Evolutionary conservation across 2,113 vertebrate genomes (phyloP).

Genomic region (Mola mola): DNA sequence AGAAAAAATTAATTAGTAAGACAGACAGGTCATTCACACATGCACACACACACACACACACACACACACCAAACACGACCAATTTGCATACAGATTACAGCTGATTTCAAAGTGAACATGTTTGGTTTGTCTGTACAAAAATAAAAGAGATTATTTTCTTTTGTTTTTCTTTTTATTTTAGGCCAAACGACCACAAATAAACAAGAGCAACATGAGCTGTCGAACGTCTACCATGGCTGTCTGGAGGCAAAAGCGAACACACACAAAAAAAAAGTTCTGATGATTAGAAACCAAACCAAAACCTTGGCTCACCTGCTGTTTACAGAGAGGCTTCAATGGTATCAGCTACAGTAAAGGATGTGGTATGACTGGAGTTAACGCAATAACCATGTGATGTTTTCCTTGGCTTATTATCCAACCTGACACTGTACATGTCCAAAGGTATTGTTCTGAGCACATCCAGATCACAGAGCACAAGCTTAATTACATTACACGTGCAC

Average conservation of each 20-base stretch:
- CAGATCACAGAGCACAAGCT: slow-evolving; percentile 31
- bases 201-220: too few relatives aligned
- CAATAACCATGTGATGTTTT: slow-evolving; percentile 6
- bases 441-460: slow-evolving; percentile 49
- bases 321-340: not conserved
- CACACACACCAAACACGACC: not conserved
- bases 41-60: too few relatives aligned
- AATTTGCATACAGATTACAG: too few relatives aligned
- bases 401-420: slow-evolving; percentile 32
- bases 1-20: too few relatives aligned
- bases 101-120: not conserved
- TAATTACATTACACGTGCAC: slow-evolving; percentile 25
- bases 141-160: not conserved
- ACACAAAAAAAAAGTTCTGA: too few relatives aligned
- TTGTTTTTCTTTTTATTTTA: not conserved
- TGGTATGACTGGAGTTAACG: slow-evolving; percentile 5
- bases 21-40: too few relatives aligned
- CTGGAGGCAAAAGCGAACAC: not conserved
- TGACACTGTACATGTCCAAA: slow-evolving; percentile 41
- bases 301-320: not conserved
- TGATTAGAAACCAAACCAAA: too few relatives aligned
- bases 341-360: not conserved
- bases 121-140: not conserved
- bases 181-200: not conserved
- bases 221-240: not conserved